Evolutionary conservation across 2,797 vertebrate species (phyloP).

Genomic region (Molothrus ater): DNA sequence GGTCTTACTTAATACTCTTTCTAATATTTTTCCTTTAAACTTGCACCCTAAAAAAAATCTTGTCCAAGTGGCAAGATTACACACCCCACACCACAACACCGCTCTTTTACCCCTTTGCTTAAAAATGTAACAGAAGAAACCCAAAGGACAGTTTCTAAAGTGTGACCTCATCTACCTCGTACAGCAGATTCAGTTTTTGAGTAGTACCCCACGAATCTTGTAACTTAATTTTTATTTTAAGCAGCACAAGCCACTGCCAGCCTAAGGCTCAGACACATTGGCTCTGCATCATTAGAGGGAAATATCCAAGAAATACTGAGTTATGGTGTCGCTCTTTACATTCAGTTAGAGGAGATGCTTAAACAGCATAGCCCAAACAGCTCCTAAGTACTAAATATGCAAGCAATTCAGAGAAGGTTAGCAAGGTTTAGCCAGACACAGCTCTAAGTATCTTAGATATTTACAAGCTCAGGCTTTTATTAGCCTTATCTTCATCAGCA

Average conservation of each 20-base stretch:
- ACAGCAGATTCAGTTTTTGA: background rate
- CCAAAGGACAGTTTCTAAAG: background rate
- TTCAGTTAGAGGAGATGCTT: background rate
- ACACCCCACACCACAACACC: background rate
- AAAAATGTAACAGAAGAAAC: background rate
- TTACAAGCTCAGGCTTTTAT: background rate
- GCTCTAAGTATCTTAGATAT: background rate
- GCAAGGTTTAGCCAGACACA: background rate
- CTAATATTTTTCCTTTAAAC: background rate
- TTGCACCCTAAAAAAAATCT: background rate
- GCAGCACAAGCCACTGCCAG: background rate
- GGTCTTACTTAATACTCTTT: background rate
- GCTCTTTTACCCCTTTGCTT: background rate
- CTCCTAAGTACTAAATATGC: background rate
- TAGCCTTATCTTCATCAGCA: background rate
- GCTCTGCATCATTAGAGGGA: background rate
- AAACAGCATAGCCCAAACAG: background rate
- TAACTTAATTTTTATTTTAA: background rate
- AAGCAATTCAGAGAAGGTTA: background rate
- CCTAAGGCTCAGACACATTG: background rate
- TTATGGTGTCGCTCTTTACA: background rate
- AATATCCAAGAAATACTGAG: background rate
- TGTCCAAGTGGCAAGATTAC: background rate
- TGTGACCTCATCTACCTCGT: background rate
- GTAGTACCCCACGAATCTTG: background rate